Conservation (phyloP, 2,113 vertebrate genomes). For the Leiothrix lutea region DNA sequence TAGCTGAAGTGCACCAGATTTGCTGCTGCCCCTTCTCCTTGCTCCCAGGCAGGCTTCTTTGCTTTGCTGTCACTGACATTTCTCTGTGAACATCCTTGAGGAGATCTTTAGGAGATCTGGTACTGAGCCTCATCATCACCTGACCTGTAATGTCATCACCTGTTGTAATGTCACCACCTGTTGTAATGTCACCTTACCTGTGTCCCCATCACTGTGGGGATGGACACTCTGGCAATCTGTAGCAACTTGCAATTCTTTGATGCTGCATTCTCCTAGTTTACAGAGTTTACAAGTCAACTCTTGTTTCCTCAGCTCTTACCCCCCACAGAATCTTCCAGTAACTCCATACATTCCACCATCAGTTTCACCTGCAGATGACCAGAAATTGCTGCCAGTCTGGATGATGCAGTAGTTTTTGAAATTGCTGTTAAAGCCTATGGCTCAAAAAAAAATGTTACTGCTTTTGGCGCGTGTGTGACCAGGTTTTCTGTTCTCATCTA, state of each 20-base stretch:
- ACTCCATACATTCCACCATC: background rate
- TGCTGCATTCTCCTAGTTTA: background rate
- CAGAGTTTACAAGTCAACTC: background rate
- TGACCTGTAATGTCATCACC: background rate
- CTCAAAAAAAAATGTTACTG: background rate
- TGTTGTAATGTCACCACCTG: background rate
- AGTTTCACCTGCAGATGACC: background rate
- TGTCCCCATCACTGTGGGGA: accelerated
- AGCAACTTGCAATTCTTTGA: background rate
- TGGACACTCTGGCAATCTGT: no score
- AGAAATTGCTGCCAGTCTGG: background rate
- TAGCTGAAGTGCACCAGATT: background rate
- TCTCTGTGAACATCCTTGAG: background rate
- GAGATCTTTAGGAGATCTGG: background rate
- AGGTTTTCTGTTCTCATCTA: background rate
- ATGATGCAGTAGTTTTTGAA: background rate
- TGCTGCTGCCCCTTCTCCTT: background rate
- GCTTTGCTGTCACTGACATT: background rate
- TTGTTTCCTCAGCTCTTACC: background rate
- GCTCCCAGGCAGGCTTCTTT: background rate
- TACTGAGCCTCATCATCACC: background rate
- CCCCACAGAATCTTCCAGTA: background rate
- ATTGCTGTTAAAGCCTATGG: background rate
- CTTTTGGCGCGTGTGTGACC: background rate
- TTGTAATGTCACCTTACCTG: background rate